These are phyloP conservation scores for Nasua narica DNA, from an alignment of 2,797 vertebrate genomes.

Conservation along the genomic window DNA sequence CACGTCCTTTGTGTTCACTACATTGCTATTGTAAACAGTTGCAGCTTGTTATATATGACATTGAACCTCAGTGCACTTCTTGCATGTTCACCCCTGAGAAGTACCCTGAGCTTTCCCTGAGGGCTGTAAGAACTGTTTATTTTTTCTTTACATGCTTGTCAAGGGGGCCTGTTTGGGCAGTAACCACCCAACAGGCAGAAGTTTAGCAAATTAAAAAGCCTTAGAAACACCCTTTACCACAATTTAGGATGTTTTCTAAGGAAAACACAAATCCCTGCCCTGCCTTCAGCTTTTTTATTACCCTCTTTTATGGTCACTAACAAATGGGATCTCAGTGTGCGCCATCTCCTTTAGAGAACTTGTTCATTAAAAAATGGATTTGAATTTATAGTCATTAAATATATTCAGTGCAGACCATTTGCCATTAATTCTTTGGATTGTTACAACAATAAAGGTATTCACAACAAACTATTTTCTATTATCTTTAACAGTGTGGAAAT, in stretches of 20 bases:
- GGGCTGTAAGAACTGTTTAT: background rate
- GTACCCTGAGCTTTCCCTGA: background rate
- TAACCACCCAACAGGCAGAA: background rate
- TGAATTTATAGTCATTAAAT: slow-evolving; percentile 16
- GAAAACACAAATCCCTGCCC: background rate
- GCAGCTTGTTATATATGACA: background rate
- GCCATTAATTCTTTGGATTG: slow-evolving; percentile 7
- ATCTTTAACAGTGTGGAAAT: background rate
- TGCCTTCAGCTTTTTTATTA: slow-evolving; percentile 4
- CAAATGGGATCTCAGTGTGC: background rate
- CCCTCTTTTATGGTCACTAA: background rate
- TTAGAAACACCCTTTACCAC: background rate
- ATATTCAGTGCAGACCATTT: background rate
- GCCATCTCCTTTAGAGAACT: background rate
- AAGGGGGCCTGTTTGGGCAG: background rate
- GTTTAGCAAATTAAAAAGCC: background rate
- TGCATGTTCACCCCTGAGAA: background rate
- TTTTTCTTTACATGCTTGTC: background rate
- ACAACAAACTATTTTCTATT: background rate
- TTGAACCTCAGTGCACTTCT: background rate
- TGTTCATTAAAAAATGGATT: background rate
- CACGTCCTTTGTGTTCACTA: background rate
- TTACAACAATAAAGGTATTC: slow-evolving; percentile 42
- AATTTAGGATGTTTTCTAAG: background rate
- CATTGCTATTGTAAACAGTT: background rate